phyloP scores from a whole-genome alignment of 2,797 vertebrate genomes.

The Psittacula echo region DNA sequence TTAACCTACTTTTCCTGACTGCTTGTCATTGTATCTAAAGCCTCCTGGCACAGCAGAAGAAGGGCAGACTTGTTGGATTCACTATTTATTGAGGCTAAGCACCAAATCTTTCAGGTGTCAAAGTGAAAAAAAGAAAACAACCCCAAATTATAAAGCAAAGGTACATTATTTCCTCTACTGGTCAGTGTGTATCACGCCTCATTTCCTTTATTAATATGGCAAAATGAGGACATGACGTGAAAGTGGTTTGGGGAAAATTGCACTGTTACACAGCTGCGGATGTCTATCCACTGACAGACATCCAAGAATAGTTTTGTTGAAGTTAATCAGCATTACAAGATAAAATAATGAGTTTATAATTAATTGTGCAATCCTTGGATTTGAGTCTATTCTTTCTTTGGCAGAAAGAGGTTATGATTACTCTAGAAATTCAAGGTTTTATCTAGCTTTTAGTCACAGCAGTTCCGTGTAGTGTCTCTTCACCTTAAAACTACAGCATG shows the following conservation, averaged over 20 bases:
- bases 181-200: background rate
- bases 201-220: background rate
- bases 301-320: background rate
- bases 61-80: background rate
- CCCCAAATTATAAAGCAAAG: background rate
- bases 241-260: background rate
- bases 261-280: background rate
- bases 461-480: background rate
- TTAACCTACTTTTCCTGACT: background rate
- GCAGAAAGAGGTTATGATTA: background rate
- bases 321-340: background rate
- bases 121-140: background rate
- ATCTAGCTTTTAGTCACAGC: background rate
- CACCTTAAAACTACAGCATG: background rate
- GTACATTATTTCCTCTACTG: background rate
- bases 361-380: background rate
- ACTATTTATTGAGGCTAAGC: background rate
- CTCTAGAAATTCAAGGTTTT: background rate
- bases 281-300: background rate
- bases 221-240: background rate
- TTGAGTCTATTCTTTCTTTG: background rate
- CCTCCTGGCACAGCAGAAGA: background rate
- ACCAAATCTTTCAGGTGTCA: background rate
- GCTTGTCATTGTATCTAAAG: accelerated
- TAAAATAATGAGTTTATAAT: background rate